Evolutionary conservation across 2,113 vertebrate species (phyloP), one percentile per base, ranked within the genome.

Genomic region (Corynorhinus townsendii): DNA sequence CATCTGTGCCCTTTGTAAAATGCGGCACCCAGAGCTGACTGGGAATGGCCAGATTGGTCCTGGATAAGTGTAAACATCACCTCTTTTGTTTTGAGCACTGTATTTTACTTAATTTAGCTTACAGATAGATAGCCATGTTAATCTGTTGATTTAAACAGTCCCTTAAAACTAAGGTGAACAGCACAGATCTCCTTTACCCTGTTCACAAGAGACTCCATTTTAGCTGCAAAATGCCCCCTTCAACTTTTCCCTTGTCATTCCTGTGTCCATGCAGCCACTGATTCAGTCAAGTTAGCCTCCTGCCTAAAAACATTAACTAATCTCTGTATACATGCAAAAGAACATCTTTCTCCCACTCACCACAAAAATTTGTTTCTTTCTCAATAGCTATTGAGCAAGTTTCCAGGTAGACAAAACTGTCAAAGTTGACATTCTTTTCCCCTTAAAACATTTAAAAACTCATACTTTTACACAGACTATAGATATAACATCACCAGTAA

Each of bases 371-470:
- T 82, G 71, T 15, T 47, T 90, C 75, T 62, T 64, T 73, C 52
- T 73, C 59, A 71, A 30, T 49, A 89, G 28, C 26, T 79, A 40
- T 30, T 62, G 28, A 49, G 35, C 40, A 52, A 73, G 17, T 87
- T 89, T 92, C 82, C 54, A 96, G 52, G 56, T 11, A 91, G 77
- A 72, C 11, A 86, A 17, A 62, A 69, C 9, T 40, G 40, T 43
- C 81, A 89, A 73, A 45, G 22, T 49, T 85, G 68, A 49, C 40
- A 7, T 64, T 71, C 28, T 91, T 64, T 47, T 28, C 35, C 52
- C 80, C 52, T 92, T 86, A 89, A 92, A 89, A 76, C 26, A 64
- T 62, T 87, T 49, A 17, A 86, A 95, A 94, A 59, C 14, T 40
- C 47, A 30, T 22, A 90, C 14, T 59, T 59, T 69, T 35, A 87